Evolutionary conservation across 2,888 invertebrate genomes (phyloP).

Genomic region (Cephalotes varians): DNA sequence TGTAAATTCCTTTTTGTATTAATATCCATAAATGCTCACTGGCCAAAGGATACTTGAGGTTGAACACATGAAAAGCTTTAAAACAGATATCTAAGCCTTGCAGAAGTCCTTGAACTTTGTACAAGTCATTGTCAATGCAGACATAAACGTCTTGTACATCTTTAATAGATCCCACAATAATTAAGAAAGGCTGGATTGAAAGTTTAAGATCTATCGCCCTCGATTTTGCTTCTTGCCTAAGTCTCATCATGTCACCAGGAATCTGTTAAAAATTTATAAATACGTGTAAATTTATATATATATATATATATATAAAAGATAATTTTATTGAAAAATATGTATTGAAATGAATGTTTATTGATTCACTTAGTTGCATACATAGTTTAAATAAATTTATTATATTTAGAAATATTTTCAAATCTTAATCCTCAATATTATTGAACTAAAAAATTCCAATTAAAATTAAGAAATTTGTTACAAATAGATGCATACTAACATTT

Average conservation of each 20-base stretch:
- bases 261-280: not conserved
- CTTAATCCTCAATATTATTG: not conserved
- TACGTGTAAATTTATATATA: not conserved
- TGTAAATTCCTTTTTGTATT: not conserved
- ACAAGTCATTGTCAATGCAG: not conserved
- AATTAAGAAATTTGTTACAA: not conserved
- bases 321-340: slow-evolving; percentile 1
- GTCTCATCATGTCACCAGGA: not conserved
- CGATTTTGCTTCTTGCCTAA: not conserved
- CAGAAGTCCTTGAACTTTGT: not conserved
- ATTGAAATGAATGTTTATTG: not conserved
- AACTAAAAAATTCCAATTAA: not conserved
- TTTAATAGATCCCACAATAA: not conserved
- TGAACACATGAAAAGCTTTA: not conserved
- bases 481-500: slow-evolving; percentile 1
- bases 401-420: not conserved
- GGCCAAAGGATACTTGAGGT: not conserved
- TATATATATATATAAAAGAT: not conserved
- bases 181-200: not conserved
- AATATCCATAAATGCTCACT: not conserved
- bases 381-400: not conserved
- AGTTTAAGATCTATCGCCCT: not conserved
- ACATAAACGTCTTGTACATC: not conserved
- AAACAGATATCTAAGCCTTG: not conserved
- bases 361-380: not conserved